These are phyloP conservation scores for Glyptemys insculpta DNA, from an alignment of 2,797 vertebrate genomes.

Conservation along the genomic window DNA sequence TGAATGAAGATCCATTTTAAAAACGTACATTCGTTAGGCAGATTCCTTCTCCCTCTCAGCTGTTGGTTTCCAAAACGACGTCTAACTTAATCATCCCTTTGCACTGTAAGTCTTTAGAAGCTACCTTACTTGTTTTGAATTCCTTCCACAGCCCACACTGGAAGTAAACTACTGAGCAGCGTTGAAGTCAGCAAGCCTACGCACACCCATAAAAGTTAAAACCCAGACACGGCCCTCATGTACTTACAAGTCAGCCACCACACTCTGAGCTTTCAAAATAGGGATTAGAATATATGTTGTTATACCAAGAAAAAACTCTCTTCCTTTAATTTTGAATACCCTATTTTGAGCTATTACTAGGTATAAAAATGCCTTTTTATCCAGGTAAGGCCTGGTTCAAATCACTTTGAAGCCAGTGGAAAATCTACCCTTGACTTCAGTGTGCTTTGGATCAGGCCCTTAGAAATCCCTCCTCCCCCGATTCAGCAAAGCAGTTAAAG, in stretches of 20 bases:
- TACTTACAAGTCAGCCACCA: constrained; percentile 59
- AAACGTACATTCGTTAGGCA: not conserved
- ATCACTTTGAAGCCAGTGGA: not conserved
- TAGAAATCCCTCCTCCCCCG: not conserved
- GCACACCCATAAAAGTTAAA: constrained; percentile 33
- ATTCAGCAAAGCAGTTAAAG: constrained; percentile 19
- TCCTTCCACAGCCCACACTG: constrained; percentile 29
- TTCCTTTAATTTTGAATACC: constrained; percentile 25
- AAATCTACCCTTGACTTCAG: constrained; percentile 7
- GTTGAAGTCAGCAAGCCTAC: constrained; percentile 47
- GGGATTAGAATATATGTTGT: constrained; percentile 18
- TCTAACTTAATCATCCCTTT: constrained; percentile 15
- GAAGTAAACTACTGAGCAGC: constrained; percentile 60
- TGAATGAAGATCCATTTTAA: not conserved
- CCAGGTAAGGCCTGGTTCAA: not conserved
- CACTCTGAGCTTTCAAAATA: constrained; percentile 45
- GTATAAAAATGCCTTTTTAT: not conserved
- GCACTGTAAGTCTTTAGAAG: constrained; percentile 44
- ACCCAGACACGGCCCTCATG: constrained; percentile 35
- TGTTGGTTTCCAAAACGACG: constrained; percentile 3
- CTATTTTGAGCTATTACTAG: not conserved
- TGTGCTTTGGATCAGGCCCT: not conserved
- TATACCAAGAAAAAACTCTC: constrained; percentile 15
- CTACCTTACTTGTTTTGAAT: constrained; percentile 59
- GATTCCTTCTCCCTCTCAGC: not conserved